These are phyloP conservation scores for Drosophila emarginata DNA, from an alignment of 2,888 invertebrate species.

Conservation along the genomic window DNA sequence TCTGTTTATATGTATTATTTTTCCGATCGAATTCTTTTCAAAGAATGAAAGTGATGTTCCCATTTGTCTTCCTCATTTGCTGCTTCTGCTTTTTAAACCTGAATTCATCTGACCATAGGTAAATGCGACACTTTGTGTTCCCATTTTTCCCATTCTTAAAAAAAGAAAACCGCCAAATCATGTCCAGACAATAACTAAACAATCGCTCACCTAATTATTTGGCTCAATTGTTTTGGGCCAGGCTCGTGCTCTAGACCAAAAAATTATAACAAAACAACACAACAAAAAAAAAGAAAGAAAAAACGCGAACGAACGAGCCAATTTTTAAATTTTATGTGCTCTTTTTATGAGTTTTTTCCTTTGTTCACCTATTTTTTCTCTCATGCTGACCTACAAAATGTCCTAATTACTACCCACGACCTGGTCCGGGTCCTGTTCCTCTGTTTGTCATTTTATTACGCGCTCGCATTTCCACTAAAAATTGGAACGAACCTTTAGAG, in stretches of 20 bases:
- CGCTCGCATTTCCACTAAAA: conserved; percentile 76
- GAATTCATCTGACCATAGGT: conserved; percentile 2
- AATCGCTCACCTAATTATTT: conserved; percentile 75
- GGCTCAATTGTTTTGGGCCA: conserved; percentile 53
- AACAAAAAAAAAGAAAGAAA: conserved; percentile 56
- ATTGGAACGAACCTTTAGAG: conserved; percentile 65
- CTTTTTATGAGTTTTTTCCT: conserved; percentile 76
- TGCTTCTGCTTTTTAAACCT: conserved; percentile 4
- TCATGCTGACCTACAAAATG: conserved; percentile 61
- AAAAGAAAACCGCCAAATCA: conserved; percentile 71
- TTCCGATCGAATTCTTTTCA: no score
- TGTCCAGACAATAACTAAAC: conserved; percentile 57
- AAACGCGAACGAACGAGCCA: conserved; percentile 56
- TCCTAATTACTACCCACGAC: conserved; percentile 69
- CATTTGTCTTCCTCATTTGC: background rate
- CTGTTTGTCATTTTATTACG: conserved; percentile 52
- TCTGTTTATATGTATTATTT: no score
- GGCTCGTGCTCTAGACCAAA: conserved; percentile 43
- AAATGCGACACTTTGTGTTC: background rate
- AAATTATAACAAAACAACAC: conserved; percentile 6
- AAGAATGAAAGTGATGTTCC: no score
- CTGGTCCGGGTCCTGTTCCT: conserved; percentile 16
- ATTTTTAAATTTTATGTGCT: conserved; percentile 74
- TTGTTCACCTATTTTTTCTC: conserved; percentile 35
- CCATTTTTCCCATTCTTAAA: conserved; percentile 3